Percentiles rank a stretch among this genome's conserved stretches.
phyloP scores from a whole-genome alignment of 2,113 vertebrate species.

The Hydrolagus affinis region DNA sequence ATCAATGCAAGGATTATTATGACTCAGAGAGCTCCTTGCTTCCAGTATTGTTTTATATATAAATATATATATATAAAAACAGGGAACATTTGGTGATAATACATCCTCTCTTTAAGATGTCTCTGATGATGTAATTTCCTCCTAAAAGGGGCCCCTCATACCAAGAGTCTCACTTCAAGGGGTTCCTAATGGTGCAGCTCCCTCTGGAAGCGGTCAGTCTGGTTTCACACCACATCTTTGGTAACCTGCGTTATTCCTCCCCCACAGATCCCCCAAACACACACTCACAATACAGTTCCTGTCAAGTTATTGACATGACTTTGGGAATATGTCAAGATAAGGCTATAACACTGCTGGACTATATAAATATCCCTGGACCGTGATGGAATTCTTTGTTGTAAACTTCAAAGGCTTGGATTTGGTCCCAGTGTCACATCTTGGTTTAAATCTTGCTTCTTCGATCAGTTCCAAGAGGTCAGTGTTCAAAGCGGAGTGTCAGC shows the following conservation, averaged over 20 bases:
- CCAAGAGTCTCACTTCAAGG: background rate
- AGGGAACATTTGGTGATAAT: background rate
- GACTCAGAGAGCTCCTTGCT: no score
- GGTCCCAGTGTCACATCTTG: constrained; percentile 7
- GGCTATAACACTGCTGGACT: constrained; percentile 6
- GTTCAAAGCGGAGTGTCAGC: background rate
- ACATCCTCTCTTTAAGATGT: no score
- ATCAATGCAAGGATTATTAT: no score
- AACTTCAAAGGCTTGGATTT: constrained; percentile 30
- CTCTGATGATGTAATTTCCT: no score
- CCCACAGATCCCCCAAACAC: no score
- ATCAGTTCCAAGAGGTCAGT: constrained; percentile 22
- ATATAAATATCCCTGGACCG: constrained; percentile 7
- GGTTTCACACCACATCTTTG: background rate
- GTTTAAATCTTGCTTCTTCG: constrained; percentile 21
- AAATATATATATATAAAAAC: no score
- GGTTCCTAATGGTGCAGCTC: background rate
- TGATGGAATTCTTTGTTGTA: constrained; percentile 25
- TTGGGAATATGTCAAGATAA: background rate
- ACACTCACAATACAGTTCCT: no score
- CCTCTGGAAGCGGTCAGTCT: background rate
- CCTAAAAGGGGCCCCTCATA: no score
- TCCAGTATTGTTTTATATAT: no score
- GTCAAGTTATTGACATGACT: background rate
- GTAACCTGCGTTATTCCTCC: no score